phyloP scores from a whole-genome alignment of 2,888 invertebrate species.

The Geophilus truncorum region DNA sequence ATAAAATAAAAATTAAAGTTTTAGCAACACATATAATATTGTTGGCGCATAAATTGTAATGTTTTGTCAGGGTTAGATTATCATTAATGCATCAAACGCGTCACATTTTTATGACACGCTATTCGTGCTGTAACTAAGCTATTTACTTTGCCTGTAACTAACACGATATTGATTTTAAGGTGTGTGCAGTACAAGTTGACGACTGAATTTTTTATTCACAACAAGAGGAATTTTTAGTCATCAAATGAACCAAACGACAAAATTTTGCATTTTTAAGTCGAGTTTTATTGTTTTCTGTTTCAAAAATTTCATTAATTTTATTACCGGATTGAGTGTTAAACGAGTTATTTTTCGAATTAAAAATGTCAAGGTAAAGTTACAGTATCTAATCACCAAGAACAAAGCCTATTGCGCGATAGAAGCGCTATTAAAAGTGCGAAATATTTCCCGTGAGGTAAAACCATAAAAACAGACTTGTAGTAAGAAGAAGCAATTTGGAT shows the following conservation, averaged over 20 bases:
- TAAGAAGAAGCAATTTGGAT: conserved; percentile 22
- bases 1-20: neutral
- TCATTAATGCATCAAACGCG: neutral
- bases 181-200: neutral
- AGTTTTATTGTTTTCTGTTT: no score
- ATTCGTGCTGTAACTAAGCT: neutral
- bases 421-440: neutral
- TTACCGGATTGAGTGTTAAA: neutral
- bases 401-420: neutral
- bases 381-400: neutral
- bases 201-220: no score
- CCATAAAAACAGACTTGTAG: conserved; percentile 4
- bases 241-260: no score
- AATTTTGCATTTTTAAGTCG: no score
- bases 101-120: neutral
- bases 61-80: neutral
- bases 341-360: neutral
- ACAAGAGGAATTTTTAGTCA: neutral
- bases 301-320: neutral
- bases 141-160: neutral
- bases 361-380: neutral
- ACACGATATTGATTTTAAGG: neutral
- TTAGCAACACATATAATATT: neutral
- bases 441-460: neutral
- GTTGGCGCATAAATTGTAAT: neutral